Evolutionary conservation across 2,113 vertebrate genomes (phyloP).

Genomic region (Hiodon tergisus): DNA sequence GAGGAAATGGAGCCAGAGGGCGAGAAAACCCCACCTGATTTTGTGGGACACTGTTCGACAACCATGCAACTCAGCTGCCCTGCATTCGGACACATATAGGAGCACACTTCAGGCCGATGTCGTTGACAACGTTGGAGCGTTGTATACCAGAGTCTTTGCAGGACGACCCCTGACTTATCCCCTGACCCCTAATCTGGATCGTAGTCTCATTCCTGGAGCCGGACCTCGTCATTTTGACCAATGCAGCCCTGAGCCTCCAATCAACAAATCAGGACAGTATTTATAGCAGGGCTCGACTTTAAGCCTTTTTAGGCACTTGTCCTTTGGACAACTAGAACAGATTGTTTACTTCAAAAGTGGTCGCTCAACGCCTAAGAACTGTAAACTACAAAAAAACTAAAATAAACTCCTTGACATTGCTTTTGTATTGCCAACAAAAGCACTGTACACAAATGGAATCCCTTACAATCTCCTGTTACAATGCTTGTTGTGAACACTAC

Average conservation of each 20-base stretch:
- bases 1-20: neutral
- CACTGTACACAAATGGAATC: too few relatives aligned
- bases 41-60: too few relatives aligned
- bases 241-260: neutral
- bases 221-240: neutral
- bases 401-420: too few relatives aligned
- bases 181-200: neutral
- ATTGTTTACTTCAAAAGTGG: too few relatives aligned
- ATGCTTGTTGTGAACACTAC: too few relatives aligned
- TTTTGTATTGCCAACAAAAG: too few relatives aligned
- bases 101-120: neutral
- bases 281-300: neutral
- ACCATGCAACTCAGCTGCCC: neutral
- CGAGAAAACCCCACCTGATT: too few relatives aligned
- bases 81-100: neutral
- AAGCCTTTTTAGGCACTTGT: neutral
- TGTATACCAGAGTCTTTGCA: neutral
- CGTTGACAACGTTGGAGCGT: neutral
- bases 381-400: too few relatives aligned
- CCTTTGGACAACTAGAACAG: neutral
- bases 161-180: neutral
- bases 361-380: too few relatives aligned
- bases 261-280: neutral
- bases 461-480: too few relatives aligned
- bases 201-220: neutral